A percentile compares a stretch with the other conserved stretches of the same genome.
These are phyloP conservation scores for Benitochromis conjunctus DNA, from an alignment of 2,113 vertebrate species.

Conservation along the genomic window DNA sequence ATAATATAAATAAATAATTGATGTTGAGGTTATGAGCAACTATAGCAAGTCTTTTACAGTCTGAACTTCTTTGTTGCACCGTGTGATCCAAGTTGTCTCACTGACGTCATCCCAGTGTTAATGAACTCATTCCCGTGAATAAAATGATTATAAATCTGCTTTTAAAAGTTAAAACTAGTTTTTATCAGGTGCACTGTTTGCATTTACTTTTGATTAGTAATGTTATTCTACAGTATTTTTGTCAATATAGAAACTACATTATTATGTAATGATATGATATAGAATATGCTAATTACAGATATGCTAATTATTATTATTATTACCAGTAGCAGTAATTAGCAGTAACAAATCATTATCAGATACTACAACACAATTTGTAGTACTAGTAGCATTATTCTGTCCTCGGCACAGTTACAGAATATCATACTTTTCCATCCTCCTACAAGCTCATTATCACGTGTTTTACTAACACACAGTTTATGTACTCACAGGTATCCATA, in stretches of 20 bases:
- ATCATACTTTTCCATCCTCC: background rate
- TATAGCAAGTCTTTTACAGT: background rate
- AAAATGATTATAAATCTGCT: background rate
- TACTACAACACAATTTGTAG: background rate
- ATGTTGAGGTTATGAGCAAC: background rate
- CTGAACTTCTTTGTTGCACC: background rate
- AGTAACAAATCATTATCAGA: background rate
- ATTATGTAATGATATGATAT: background rate
- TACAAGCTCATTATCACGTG: background rate
- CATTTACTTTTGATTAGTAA: background rate
- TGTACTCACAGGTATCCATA: constrained; percentile 21
- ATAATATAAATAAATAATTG: background rate
- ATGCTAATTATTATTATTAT: background rate
- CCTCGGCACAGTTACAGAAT: accelerated
- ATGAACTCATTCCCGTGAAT: background rate
- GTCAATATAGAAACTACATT: background rate
- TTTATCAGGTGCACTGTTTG: background rate
- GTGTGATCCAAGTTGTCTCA: background rate
- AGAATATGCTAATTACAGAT: background rate
- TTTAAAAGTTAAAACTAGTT: background rate
- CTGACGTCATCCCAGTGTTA: background rate
- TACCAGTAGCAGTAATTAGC: background rate
- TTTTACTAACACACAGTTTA: background rate
- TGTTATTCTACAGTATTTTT: background rate
- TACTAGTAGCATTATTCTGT: background rate